These are phyloP conservation scores for Garrulus glandarius DNA, from an alignment of 2,797 vertebrate genomes.

Conservation along the genomic window DNA sequence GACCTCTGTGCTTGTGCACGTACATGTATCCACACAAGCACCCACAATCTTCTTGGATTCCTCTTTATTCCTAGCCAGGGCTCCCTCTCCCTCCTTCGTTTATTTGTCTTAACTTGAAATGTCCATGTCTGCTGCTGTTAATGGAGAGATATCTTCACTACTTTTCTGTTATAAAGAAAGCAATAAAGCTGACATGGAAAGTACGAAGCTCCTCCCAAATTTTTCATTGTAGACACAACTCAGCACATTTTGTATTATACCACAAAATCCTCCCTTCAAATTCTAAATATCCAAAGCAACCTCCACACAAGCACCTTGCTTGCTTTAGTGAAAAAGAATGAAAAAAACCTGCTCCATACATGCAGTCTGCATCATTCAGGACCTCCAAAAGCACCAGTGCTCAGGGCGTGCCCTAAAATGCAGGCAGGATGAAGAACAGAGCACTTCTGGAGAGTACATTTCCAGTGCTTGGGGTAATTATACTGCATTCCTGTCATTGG, in stretches of 20 bases:
- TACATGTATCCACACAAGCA: rapidly evolving
- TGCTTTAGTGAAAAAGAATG: background rate
- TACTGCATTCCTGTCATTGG: background rate
- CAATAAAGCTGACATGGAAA: background rate
- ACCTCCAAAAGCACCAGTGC: background rate
- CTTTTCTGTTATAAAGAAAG: background rate
- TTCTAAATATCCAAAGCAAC: background rate
- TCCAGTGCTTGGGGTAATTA: rapidly evolving
- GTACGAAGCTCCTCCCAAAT: background rate
- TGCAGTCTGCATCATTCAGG: background rate
- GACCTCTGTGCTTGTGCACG: rapidly evolving
- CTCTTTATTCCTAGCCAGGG: background rate
- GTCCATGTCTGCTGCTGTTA: background rate
- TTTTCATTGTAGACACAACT: background rate
- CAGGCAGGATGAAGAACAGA: background rate
- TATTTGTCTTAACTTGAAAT: background rate
- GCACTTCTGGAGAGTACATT: background rate
- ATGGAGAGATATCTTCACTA: background rate
- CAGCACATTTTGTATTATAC: background rate
- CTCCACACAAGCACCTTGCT: background rate
- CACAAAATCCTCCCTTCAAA: background rate
- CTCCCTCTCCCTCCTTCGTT: background rate
- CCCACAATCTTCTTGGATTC: background rate
- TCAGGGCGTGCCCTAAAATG: background rate
- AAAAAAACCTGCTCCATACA: background rate